These are phyloP conservation scores for Astyanax mexicanus DNA, from an alignment of 2,797 vertebrate genomes.

Conservation along the genomic window DNA sequence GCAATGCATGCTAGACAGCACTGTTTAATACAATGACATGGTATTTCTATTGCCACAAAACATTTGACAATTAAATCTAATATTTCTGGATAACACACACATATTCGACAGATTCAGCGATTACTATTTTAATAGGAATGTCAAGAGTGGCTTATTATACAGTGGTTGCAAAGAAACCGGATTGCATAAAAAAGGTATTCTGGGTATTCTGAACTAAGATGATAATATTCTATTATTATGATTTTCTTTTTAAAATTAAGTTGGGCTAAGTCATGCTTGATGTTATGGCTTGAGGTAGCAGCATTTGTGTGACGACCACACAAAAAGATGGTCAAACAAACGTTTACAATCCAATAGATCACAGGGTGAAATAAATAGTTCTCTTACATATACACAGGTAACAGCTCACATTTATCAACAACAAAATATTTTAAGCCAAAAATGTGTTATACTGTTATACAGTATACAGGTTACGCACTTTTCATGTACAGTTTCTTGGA, in stretches of 20 bases:
- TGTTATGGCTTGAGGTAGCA: slow-evolving; percentile 45
- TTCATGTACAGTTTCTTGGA: neutral
- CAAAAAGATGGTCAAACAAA: neutral
- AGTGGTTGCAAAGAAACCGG: neutral
- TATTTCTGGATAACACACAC: neutral
- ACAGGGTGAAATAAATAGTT: slow-evolving; percentile 9
- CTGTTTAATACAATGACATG: neutral
- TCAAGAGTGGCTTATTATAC: slow-evolving; percentile 8
- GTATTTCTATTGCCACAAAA: neutral
- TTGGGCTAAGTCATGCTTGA: neutral
- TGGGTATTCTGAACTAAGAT: neutral
- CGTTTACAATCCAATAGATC: slow-evolving; percentile 3
- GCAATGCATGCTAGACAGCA: neutral
- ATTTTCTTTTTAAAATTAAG: slow-evolving; percentile 2
- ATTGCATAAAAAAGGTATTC: neutral
- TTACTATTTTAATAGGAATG: slow-evolving; percentile 29
- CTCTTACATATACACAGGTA: slow-evolving; percentile 22
- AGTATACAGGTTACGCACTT: neutral
- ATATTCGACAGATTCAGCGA: neutral
- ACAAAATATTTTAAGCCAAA: neutral
- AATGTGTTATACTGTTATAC: neutral
- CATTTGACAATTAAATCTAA: neutral
- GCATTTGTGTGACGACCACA: slow-evolving; percentile 18
- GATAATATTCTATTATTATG: neutral
- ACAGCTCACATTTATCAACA: neutral